Conservation (phyloP, 1,140 invertebrate genomes). For the Pentalonia nigronervosa region DNA sequence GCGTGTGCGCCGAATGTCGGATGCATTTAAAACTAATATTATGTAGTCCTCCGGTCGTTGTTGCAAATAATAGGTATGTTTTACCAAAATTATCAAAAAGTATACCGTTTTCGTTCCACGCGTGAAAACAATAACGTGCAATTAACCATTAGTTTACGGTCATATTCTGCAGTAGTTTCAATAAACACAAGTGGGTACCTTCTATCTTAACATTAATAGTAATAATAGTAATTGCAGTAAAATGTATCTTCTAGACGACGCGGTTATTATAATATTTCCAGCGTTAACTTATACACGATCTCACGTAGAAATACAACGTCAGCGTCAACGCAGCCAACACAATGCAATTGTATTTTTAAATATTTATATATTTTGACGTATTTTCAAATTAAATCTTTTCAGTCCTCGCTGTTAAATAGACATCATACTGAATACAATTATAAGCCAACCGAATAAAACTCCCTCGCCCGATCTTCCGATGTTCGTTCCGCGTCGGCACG, state of each 20-base stretch:
- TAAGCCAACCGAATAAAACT: not conserved
- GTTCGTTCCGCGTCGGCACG: not conserved
- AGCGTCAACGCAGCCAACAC: not conserved
- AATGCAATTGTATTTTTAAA: not conserved
- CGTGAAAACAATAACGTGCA: not conserved
- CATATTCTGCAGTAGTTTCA: not conserved
- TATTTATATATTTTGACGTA: not conserved
- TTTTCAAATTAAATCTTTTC: not conserved
- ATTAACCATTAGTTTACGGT: slow-evolving; percentile 24
- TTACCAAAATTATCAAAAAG: not conserved
- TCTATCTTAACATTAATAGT: no score
- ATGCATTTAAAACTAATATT: not conserved
- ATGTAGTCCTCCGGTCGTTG: not conserved
- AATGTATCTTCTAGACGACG: not conserved
- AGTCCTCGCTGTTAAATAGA: not conserved
- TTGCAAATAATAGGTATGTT: not conserved
- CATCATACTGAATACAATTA: not conserved
- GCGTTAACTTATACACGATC: not conserved
- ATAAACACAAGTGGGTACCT: not conserved
- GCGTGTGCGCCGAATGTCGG: not conserved
- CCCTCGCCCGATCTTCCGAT: not conserved
- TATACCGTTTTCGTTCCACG: not conserved
- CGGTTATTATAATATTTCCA: not conserved
- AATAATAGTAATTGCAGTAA: not conserved
- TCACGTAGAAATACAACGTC: not conserved